Evolutionary conservation across 1,140 invertebrate genomes (phyloP).

Genomic region (Nixonia krombeini): DNA sequence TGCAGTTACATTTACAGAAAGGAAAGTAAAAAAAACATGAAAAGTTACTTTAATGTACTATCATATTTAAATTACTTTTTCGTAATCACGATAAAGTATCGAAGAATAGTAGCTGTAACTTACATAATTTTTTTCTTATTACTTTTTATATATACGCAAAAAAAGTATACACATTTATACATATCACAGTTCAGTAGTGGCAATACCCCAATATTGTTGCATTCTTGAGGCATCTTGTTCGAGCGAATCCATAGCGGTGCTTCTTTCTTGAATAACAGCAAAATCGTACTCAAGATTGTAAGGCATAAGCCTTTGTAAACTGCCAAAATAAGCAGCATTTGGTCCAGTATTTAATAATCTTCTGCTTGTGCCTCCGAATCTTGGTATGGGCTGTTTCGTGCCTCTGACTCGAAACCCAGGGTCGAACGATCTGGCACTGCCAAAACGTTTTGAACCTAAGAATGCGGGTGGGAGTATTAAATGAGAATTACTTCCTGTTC

Average conservation of each 20-base stretch:
- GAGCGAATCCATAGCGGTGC: conserved; percentile 78
- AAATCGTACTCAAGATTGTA: conserved; percentile 89
- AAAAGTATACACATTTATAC: too few relatives aligned
- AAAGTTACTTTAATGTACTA: too few relatives aligned
- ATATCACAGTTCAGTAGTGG: conserved; percentile 82
- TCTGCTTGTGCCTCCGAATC: conserved; percentile 69
- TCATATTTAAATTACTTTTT: too few relatives aligned
- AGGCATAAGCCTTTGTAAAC: conserved; percentile 85
- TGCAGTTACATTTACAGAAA: too few relatives aligned
- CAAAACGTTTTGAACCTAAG: conserved; percentile 80
- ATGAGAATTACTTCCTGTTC: background rate
- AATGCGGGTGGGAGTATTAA: conserved; percentile 69
- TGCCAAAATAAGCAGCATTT: conserved; percentile 88
- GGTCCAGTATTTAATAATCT: conserved; percentile 78
- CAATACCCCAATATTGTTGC: conserved; percentile 90
- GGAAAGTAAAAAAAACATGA: too few relatives aligned
- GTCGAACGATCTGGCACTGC: conserved; percentile 82
- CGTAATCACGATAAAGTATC: too few relatives aligned
- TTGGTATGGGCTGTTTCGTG: conserved; percentile 56
- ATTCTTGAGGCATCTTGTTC: conserved; percentile 82
- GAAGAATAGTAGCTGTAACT: too few relatives aligned
- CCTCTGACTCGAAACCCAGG: conserved; percentile 58
- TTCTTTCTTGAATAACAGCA: conserved; percentile 83
- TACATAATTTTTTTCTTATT: too few relatives aligned
- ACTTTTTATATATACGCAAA: too few relatives aligned